A percentile compares a stretch with the other conserved stretches of the same genome.
These are phyloP conservation scores for Drosophila affinis DNA, from an alignment of 2,888 invertebrate species.

Conservation along the genomic window DNA sequence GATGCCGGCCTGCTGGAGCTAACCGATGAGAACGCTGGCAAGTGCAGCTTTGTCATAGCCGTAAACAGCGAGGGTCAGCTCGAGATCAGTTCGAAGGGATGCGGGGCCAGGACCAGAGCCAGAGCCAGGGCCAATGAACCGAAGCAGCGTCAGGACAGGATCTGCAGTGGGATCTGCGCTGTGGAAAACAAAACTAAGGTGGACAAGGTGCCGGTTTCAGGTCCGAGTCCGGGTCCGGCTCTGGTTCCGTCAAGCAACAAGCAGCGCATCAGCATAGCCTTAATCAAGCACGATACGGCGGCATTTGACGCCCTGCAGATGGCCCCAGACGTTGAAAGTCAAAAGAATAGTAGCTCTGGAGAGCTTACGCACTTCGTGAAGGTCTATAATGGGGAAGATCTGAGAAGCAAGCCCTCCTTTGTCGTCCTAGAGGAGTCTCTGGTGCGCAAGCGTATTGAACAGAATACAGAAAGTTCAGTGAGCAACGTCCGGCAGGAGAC, in stretches of 20 bases:
- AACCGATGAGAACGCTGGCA: not conserved
- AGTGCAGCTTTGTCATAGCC: not conserved
- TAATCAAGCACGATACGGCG: conserved; percentile 36
- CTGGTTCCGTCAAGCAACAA: conserved; percentile 13
- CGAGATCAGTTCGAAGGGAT: conserved; percentile 37
- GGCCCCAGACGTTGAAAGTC: not conserved
- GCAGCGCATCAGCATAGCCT: conserved; percentile 35
- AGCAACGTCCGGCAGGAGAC: conserved; percentile 41
- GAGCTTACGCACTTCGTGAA: conserved; percentile 33
- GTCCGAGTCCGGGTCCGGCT: not conserved
- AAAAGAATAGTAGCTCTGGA: not conserved
- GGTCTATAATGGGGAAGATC: conserved; percentile 36
- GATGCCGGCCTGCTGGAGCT: not conserved
- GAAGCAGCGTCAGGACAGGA: not conserved
- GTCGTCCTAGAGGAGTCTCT: conserved; percentile 51
- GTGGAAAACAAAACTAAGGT: not conserved
- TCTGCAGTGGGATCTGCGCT: not conserved
- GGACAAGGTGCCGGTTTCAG: not conserved
- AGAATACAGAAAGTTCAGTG: conserved; percentile 19
- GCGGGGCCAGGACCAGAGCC: not conserved
- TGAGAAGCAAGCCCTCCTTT: conserved; percentile 58
- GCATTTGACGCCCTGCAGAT: not conserved
- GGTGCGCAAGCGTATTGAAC: conserved; percentile 26
- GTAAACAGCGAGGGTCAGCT: conserved; percentile 47
- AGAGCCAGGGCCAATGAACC: too few species aligned